Evolutionary conservation across 1,140 invertebrate species (phyloP), one percentile per base, ranked within the genome.

Genomic region (Penaeus japonicus): DNA sequence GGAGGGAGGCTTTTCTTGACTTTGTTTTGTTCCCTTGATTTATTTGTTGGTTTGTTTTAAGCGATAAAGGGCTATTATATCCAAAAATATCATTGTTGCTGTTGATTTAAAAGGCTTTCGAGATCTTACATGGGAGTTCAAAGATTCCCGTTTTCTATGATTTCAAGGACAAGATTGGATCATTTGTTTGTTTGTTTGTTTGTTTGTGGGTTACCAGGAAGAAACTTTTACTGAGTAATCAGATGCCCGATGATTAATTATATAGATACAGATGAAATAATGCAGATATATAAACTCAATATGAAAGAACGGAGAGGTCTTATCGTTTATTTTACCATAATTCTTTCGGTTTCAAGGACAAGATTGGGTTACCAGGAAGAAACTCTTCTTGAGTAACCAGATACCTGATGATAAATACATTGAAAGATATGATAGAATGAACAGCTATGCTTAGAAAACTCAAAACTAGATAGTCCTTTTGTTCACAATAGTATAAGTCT

Each of bases 161-260:
- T 62, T 57, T 87, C 85, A 87, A 87, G 85, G 85, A 73, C 84
- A 85, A 85, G 47, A 77, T 77, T 85, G 73, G 84, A 15, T 47
- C 15, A 47, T 47, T 47, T 47, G 47, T 47, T 47, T 47, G 47
- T 47, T 47, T 47, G 47, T 47, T 47, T 47, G 47, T 47, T 47
- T 47, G 4, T 15, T 1, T 15, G 1, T 47, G 47, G 5, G 84
- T 85, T 85, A 77, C 84, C 84, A 77, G 82, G 27, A 84, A 39
- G 79, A 53, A 53, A 47, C 30, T 54, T 24, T 10, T 24, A 7
- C 10, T n/a, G 53, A 35, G 47, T n/a, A 24, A 47, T 10, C 5
- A 3, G 5, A 78, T 35, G 5, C 35, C 35, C 35, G 24, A 0
- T 78, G 17, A 78, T 39, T 39, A 39, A 20, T 1, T 39, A 7